Evolutionary conservation across 2,888 invertebrate species (phyloP), one percentile per base, ranked within the genome.

Genomic region (Agrochola lota): DNA sequence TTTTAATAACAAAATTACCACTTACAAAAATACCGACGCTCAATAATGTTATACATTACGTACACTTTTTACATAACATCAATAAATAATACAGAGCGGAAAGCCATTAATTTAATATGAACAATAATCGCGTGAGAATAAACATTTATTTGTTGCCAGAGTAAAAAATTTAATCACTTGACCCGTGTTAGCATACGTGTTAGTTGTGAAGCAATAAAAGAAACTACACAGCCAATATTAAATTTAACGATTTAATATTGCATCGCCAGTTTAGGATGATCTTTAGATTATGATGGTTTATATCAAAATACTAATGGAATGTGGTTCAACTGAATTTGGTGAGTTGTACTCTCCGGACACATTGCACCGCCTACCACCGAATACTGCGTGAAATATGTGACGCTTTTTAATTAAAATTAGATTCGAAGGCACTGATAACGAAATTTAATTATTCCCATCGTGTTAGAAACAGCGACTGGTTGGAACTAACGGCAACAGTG

Each of bases 361-460:
- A 89, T 92, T 92, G 95, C 92, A 91, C 93, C 96, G 96, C 96
- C 96, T 95, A 94, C 96, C 92, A 91, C 94, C 96, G 95, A 96
- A 96, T 95, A 94, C 92, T 90, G 91, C 94, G 94, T 96, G 95
- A 96, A 95, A 95, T 96, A 96, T 96, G 95, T 96, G 96, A 95
- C 95, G 94, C 93, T 94, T 96, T 95, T 96, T 96, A 96, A 96
- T 96, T 96, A 96, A 96, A 96, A 96, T 94, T 94, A 94, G 96
- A 96, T 96, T 93, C 92, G 88, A 92, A 94, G 91, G 90, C 85
- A 88, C 91, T 93, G 96, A 96, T 96, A 96, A 96, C 91, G 89
- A 93, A 93, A 94, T 95, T 95, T 94, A 95, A 96, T 96, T 95
- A 95, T 93, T 93, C 87, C 90, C 90, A 91, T 90, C 88, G 90